A percentile compares a stretch with the other conserved stretches of the same genome.
Conservation (phyloP, 1,140 invertebrate species). For the Gryon sp. region DNA sequence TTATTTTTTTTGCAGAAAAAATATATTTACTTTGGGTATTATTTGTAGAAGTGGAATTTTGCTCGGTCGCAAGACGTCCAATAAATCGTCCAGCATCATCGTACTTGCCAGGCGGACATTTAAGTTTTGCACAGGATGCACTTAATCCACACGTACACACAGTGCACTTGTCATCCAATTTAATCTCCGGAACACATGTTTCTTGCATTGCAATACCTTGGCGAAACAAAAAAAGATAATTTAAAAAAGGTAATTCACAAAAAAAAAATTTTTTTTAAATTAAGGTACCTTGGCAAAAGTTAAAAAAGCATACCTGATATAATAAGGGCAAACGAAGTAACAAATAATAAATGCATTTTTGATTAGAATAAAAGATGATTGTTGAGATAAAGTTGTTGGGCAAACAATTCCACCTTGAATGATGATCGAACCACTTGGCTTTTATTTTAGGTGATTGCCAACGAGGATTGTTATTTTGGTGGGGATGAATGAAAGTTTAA, state of each 20-base stretch:
- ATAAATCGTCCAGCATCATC: slow-evolving; percentile 13
- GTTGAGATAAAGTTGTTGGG: too few species aligned
- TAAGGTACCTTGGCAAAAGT: too few species aligned
- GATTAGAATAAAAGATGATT: too few species aligned
- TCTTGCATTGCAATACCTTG: background rate
- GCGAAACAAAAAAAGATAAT: background rate
- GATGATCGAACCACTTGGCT: too few species aligned
- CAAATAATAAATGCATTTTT: background rate
- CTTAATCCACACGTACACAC: slow-evolving; percentile 13
- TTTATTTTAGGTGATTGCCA: too few species aligned
- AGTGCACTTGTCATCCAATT: slow-evolving; percentile 21
- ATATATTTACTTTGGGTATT: too few species aligned
- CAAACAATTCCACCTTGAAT: background rate
- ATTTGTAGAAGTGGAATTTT: too few species aligned
- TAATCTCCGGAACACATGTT: background rate
- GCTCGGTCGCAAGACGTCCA: too few species aligned
- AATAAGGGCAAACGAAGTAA: background rate
- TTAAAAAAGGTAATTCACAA: too few species aligned
- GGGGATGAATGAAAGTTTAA: too few species aligned
- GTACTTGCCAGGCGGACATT: slow-evolving; percentile 23
- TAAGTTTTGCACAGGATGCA: slow-evolving; percentile 13
- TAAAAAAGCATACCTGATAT: background rate
- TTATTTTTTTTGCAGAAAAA: too few species aligned
- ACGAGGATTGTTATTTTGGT: too few species aligned
- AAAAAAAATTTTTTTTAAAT: background rate